Percentiles rank a stretch among this genome's conserved stretches.
Evolutionary conservation across 2,797 vertebrate genomes (phyloP).

Genomic region (Alcedo atthis): DNA sequence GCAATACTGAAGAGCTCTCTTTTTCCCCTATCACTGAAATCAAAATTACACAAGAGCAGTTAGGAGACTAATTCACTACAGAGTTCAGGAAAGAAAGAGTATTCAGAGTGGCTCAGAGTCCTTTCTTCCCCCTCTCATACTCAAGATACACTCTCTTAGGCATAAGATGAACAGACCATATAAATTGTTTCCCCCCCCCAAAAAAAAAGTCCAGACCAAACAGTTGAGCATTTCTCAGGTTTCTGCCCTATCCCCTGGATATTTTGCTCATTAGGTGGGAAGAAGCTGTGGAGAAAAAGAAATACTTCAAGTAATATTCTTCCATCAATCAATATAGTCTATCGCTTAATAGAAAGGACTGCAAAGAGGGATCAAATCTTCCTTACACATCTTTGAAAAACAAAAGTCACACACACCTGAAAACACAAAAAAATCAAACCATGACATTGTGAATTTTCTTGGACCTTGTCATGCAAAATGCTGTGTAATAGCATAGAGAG

Average conservation of each 20-base stretch:
- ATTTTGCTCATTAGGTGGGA: not conserved
- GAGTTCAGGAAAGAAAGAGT: conserved; percentile 25
- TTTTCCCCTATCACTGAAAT: conserved; percentile 29
- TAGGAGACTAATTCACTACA: conserved; percentile 23
- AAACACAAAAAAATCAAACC: not conserved
- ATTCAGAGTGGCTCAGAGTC: conserved; percentile 7
- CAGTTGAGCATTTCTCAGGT: not conserved
- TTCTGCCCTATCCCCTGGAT: not conserved
- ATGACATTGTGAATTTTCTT: not conserved
- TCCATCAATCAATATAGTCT: not conserved
- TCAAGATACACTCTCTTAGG: not conserved
- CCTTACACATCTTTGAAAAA: not conserved
- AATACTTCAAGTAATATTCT: not conserved
- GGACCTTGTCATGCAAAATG: not conserved
- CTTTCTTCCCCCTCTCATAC: not conserved
- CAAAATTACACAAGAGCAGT: conserved; percentile 22
- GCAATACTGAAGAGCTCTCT: conserved; percentile 1
- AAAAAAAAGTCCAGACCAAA: not conserved
- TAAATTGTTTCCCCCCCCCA: not conserved
- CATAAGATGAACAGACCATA: not conserved
- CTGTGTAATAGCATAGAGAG: not conserved
- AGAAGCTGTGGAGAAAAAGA: not conserved
- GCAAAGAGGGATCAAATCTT: not conserved
- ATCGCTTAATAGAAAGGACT: not conserved
- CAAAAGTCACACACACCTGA: not conserved